A percentile compares a stretch with the other conserved stretches of the same genome.
phyloP scores from a whole-genome alignment of 1,140 invertebrate species.

The Drosophila sturtevanti region DNA sequence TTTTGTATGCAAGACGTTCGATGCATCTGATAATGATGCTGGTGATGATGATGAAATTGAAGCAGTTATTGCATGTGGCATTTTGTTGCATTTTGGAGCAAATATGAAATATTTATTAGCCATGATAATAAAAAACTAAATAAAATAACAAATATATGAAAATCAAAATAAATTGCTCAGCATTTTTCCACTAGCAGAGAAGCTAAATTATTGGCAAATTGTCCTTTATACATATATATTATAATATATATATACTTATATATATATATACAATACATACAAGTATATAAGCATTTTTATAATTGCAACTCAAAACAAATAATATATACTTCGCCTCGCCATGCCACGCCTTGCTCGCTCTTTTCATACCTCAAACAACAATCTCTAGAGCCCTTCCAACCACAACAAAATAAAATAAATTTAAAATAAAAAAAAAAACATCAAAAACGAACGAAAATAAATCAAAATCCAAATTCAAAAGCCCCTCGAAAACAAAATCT shows the following conservation, averaged over 20 bases:
- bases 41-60: conserved; percentile 16
- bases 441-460: conserved; percentile 48
- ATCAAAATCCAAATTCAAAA: conserved; percentile 63
- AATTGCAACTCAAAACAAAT: conserved; percentile 36
- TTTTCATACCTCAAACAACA: conserved; percentile 53
- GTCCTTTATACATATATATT: conserved; percentile 35
- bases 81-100: conserved; percentile 61
- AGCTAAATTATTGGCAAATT: conserved; percentile 39
- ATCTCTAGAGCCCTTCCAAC: conserved; percentile 8
- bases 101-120: conserved; percentile 43
- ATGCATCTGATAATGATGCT: conserved; percentile 48
- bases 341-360: conserved; percentile 71
- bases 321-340: conserved; percentile 52
- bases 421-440: conserved; percentile 47
- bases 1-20: conserved; percentile 61
- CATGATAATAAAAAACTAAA: conserved; percentile 32
- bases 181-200: conserved; percentile 52
- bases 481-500: conserved; percentile 44
- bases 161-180: conserved; percentile 18
- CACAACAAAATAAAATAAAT: conserved; percentile 20
- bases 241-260: conserved; percentile 32
- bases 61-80: conserved; percentile 31
- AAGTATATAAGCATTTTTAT: conserved; percentile 46
- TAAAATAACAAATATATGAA: not conserved
- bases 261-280: conserved; percentile 43